These are phyloP conservation scores for Hydrophis major DNA, from an alignment of 2,797 vertebrate species.

Conservation along the genomic window DNA sequence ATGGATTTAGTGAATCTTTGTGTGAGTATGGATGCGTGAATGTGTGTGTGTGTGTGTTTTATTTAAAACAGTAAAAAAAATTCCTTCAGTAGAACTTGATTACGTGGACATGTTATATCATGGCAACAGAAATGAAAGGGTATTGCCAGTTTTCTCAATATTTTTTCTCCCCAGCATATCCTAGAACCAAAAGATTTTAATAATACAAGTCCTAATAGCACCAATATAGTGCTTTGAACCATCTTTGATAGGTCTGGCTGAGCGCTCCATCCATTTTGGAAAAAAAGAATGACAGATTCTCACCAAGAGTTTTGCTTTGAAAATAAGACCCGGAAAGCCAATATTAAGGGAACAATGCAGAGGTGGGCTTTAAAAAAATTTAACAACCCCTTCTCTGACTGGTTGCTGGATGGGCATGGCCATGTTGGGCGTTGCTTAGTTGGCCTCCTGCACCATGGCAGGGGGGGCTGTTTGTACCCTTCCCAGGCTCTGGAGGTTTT, in stretches of 20 bases:
- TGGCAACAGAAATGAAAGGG: not conserved
- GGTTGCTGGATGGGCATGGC: too few relatives aligned
- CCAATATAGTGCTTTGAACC: not conserved
- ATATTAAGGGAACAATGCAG: not conserved
- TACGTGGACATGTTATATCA: not conserved
- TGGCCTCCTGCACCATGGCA: too few relatives aligned
- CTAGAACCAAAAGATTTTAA: not conserved
- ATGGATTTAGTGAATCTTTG: not conserved
- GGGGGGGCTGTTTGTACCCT: too few relatives aligned
- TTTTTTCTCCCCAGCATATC: not conserved
- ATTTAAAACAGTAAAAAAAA: not conserved
- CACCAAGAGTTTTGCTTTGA: not conserved
- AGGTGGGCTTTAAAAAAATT: too few relatives aligned
- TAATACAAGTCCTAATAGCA: not conserved
- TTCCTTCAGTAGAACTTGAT: not conserved
- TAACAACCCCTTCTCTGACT: too few relatives aligned
- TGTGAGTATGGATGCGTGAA: too few relatives aligned
- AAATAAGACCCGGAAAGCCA: not conserved
- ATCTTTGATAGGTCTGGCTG: not conserved
- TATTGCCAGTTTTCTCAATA: not conserved
- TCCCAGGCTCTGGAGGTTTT: too few relatives aligned
- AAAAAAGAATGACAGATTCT: not conserved
- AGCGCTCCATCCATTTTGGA: too few relatives aligned
- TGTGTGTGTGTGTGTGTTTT: not conserved
- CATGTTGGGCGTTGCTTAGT: too few relatives aligned